A percentile compares a stretch with the other conserved stretches of the same genome.
Conservation (phyloP, 2,113 vertebrate genomes). For the Synchiropus splendidus region DNA sequence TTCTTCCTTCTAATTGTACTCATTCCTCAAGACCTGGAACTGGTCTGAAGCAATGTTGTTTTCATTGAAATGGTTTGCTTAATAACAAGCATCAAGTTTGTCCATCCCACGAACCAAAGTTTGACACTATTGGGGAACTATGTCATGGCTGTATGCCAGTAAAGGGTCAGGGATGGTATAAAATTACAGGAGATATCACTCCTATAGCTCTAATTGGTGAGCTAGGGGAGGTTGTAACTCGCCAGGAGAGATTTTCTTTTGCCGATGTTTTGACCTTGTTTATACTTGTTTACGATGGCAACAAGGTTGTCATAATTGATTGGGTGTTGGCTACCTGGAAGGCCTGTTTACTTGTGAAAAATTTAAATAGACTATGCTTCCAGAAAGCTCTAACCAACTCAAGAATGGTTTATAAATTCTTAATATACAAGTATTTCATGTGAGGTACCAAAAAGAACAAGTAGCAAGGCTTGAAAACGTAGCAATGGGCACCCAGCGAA, state of each 20-base stretch:
- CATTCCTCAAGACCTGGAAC: too few relatives aligned
- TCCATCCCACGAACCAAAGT: too few relatives aligned
- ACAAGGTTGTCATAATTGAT: conserved; percentile 26
- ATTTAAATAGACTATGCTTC: neutral
- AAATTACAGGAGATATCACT: conserved; percentile 59
- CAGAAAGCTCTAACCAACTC: too few relatives aligned
- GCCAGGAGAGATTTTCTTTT: conserved; percentile 38
- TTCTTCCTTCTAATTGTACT: too few relatives aligned
- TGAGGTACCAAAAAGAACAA: too few relatives aligned
- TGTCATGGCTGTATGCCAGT: conserved; percentile 53
- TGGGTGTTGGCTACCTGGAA: conserved; percentile 26
- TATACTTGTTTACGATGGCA: conserved; percentile 40
- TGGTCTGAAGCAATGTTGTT: too few relatives aligned
- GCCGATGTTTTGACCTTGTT: conserved; percentile 31
- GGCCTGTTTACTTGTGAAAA: neutral
- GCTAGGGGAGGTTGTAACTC: conserved; percentile 50
- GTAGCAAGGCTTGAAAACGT: too few relatives aligned
- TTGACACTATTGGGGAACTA: conserved; percentile 48
- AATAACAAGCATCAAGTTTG: too few relatives aligned
- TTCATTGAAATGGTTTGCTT: too few relatives aligned
- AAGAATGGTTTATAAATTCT: neutral
- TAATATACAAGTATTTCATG: too few relatives aligned
- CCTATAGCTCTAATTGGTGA: conserved; percentile 57
- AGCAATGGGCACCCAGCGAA: too few relatives aligned
- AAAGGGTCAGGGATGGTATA: conserved; percentile 50